phyloP scores from a whole-genome alignment of 1,140 invertebrate species.

The Daktulosphaira vitifoliae region DNA sequence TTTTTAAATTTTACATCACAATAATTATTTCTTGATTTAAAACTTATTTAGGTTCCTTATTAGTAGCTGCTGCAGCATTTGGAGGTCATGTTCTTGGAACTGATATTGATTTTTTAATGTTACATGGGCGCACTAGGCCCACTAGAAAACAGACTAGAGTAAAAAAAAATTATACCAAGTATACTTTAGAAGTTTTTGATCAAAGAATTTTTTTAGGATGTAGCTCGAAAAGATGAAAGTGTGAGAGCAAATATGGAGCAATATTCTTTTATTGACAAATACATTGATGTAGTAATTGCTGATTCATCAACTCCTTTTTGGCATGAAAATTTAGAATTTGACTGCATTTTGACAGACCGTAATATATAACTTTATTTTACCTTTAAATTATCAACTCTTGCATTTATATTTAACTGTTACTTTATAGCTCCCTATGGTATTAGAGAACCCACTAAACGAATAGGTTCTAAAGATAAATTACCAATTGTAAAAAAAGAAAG shows the following conservation, averaged over 20 bases:
- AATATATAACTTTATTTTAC: conserved; percentile 46
- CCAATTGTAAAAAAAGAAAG: conserved; percentile 38
- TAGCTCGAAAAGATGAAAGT: conserved; percentile 63
- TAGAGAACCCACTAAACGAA: conserved; percentile 76
- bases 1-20: neutral
- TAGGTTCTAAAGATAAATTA: conserved; percentile 51
- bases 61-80: conserved; percentile 83
- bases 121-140: conserved; percentile 77
- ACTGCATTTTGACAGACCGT: conserved; percentile 93
- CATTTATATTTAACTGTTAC: neutral
- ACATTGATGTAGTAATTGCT: conserved; percentile 80
- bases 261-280: conserved; percentile 64
- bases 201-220: conserved; percentile 13
- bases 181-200: neutral
- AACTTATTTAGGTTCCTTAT: conserved; percentile 65
- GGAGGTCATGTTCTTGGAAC: conserved; percentile 82
- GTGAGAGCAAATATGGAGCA: conserved; percentile 76
- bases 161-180: conserved; percentile 35
- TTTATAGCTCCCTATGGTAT: conserved; percentile 89
- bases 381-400: neutral
- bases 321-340: conserved; percentile 59
- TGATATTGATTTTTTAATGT: conserved; percentile 88
- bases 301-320: conserved; percentile 80
- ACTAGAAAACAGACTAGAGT: conserved; percentile 68
- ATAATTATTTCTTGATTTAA: neutral